Base-by-base conservation (phyloP, 30 jellyfish, hydroid and myxozoan genomes). In the Hydractinia symbiolongicarpus region DNA sequence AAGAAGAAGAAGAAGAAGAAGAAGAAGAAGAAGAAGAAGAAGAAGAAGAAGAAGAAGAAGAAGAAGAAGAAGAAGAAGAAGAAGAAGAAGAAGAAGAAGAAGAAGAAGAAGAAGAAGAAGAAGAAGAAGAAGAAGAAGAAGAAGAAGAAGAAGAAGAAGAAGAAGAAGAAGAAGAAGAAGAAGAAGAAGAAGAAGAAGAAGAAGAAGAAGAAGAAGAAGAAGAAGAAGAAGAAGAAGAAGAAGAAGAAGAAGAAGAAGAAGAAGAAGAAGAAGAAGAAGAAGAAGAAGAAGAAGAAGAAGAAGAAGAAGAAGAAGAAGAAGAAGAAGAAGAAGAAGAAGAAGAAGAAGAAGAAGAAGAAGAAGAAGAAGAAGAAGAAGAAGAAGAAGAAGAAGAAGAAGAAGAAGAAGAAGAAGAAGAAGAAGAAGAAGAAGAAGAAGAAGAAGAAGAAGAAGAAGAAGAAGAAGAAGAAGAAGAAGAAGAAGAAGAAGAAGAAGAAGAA, bases 1-100 rank as follows among this genome's bases (percentile, higher is more conserved):
- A 58, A 58, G 69, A 58, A 58, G 69, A 58, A 58, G 69, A 58
- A 58, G 69, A 58, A 58, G 69, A 58, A 58, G 69, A 58, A 58
- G 69, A 58, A 58, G 69, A 58, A 58, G 69, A 58, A 58, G 69
- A 58, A 58, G 69, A 58, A 58, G 69, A 58, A 58, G 69, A 58
- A 58, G 69, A 58, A 58, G 69, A 58, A 58, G 69, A 58, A 58
- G 69, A 58, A 58, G 69, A 58, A 58, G 69, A 58, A 58, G 69
- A 58, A 58, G 69, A 58, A 58, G 69, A 58, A 58, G 69, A 58
- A 58, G 69, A 58, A 58, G 69, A 58, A 58, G 69, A 58, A 58
- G 69, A 58, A 58, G 69, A 58, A 58, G 69, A 58, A 58, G 69
- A 58, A 58, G 69, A 58, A 58, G 69, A 58, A 58, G 69, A 58